These are phyloP conservation scores for Scaptomyza graminum DNA, from an alignment of 1,140 invertebrate genomes.

Conservation along the genomic window DNA sequence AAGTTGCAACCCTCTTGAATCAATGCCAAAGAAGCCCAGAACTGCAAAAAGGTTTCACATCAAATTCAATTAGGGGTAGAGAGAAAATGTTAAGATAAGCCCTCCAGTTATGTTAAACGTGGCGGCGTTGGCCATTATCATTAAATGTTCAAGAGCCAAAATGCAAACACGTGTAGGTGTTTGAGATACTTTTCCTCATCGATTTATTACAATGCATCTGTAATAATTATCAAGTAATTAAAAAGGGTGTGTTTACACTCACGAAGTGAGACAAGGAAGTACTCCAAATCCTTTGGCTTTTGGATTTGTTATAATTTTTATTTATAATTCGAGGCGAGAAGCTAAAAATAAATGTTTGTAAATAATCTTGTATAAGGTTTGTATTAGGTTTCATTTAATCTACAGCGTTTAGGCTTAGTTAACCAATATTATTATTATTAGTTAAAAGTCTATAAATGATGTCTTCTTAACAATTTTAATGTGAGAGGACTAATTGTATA, in stretches of 20 bases:
- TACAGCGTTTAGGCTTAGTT: no score
- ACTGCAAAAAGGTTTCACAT: constrained; percentile 10
- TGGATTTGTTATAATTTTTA: no score
- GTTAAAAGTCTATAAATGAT: no score
- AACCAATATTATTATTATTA: no score
- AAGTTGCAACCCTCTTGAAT: constrained; percentile 47
- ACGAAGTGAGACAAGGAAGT: background rate
- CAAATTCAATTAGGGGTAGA: constrained; percentile 30
- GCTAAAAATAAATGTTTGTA: no score
- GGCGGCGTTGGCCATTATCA: constrained; percentile 7
- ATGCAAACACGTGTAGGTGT: constrained; percentile 17
- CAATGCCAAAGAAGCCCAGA: constrained; percentile 3
- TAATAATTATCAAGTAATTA: constrained; percentile 24
- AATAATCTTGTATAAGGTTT: no score
- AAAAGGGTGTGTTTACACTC: background rate
- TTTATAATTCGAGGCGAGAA: no score
- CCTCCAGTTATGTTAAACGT: constrained; percentile 14
- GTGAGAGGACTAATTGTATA: no score
- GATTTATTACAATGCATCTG: background rate
- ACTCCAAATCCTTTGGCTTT: no score
- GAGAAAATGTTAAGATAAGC: constrained; percentile 27
- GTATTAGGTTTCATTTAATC: no score
- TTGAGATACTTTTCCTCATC: background rate
- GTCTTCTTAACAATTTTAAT: no score
- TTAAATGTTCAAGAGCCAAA: constrained; percentile 14